These are phyloP conservation scores for Periophthalmus magnuspinnatus DNA, from an alignment of 2,797 vertebrate species.

Conservation along the genomic window DNA sequence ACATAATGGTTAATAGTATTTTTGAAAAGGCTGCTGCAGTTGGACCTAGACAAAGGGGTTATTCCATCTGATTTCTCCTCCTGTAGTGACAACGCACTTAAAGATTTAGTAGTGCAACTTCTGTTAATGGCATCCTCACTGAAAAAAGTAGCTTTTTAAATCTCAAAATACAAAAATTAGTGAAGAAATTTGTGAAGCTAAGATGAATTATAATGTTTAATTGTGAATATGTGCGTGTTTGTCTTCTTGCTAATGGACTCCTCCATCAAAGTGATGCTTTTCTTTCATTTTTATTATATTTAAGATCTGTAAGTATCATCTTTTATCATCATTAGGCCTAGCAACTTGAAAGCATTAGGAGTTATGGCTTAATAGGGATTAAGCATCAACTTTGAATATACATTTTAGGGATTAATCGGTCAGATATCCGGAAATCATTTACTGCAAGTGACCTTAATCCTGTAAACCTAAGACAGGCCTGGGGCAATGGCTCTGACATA, in stretches of 20 bases:
- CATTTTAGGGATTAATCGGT: constrained; percentile 32
- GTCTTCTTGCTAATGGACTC: constrained; percentile 13
- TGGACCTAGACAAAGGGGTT: constrained; percentile 16
- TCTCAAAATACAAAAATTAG: background rate
- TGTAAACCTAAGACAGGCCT: constrained; percentile 52
- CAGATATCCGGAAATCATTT: constrained; percentile 67
- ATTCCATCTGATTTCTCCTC: constrained; percentile 21
- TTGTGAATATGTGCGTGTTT: constrained; percentile 18
- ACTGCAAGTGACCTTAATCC: constrained; percentile 67
- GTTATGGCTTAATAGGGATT: background rate
- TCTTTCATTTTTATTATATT: background rate
- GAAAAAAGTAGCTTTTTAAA: background rate
- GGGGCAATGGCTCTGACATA: constrained; percentile 39
- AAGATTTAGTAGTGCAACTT: constrained; percentile 15
- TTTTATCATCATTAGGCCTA: constrained; percentile 15
- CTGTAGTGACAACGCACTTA: constrained; percentile 11
- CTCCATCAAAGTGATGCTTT: background rate
- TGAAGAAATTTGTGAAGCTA: background rate
- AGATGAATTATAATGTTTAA: constrained; percentile 24
- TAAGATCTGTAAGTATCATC: background rate
- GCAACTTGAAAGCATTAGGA: background rate
- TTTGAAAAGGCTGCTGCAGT: constrained; percentile 13
- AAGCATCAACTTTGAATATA: constrained; percentile 1
- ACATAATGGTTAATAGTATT: constrained; percentile 52
- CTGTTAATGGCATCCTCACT: background rate